phyloP scores from a whole-genome alignment of 2,113 vertebrate species.

The Melospiza melodia region DNA sequence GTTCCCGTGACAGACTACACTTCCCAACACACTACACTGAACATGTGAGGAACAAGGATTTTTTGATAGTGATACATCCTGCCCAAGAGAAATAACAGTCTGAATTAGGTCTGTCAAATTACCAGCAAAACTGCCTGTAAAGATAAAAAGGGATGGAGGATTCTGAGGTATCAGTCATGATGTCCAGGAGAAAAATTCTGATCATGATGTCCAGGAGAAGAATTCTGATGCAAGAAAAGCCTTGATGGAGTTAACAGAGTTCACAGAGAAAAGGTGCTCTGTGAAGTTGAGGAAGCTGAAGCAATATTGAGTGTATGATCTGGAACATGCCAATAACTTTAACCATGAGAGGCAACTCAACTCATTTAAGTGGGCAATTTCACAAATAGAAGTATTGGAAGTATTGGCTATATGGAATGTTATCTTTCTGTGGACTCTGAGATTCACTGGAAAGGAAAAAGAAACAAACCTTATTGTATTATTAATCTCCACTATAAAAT shows the following conservation, averaged over 20 bases:
- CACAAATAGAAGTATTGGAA: background rate
- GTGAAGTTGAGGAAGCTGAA: background rate
- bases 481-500: constrained; percentile 1
- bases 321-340: background rate
- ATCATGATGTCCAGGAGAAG: background rate
- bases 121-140: background rate
- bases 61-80: background rate
- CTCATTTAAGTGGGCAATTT: background rate
- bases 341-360: background rate
- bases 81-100: background rate
- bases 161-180: background rate
- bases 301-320: background rate
- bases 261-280: background rate
- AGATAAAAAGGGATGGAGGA: background rate
- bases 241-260: background rate
- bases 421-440: background rate
- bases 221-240: background rate
- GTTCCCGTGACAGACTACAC: background rate
- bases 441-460: background rate
- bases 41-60: background rate
- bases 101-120: background rate
- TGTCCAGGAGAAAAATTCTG: background rate
- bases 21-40: background rate
- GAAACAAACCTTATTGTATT: background rate
- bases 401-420: background rate